These are phyloP conservation scores for Varanus salvator DNA, from an alignment of 2,113 vertebrate species.

Conservation along the genomic window DNA sequence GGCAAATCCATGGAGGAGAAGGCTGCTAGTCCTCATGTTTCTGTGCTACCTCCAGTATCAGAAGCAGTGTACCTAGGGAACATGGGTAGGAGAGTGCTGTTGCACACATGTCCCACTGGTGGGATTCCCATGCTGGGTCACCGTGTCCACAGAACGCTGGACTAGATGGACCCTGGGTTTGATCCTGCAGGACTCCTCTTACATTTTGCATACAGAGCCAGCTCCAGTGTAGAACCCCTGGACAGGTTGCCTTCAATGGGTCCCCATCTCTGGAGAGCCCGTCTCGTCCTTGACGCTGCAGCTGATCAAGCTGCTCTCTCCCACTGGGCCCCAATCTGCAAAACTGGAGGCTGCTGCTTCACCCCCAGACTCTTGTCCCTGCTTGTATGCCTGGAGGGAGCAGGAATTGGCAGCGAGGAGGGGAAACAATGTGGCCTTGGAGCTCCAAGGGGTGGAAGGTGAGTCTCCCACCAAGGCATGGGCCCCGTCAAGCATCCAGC, in stretches of 20 bases:
- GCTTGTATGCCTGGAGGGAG: background rate
- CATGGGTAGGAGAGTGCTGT: too few relatives aligned
- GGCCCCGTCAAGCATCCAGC: background rate
- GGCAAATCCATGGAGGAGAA: too few relatives aligned
- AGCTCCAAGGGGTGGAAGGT: background rate
- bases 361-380: background rate
- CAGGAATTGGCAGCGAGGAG: background rate
- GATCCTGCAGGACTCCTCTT: too few relatives aligned
- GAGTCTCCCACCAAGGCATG: rapidly evolving
- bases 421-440: background rate
- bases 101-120: too few relatives aligned
- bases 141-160: too few relatives aligned
- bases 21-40: too few relatives aligned
- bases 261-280: background rate
- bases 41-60: too few relatives aligned
- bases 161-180: too few relatives aligned
- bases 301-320: background rate
- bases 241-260: background rate
- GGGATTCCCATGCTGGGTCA: too few relatives aligned
- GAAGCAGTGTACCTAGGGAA: too few relatives aligned
- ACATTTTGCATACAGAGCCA: too few relatives aligned
- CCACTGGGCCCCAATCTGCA: background rate
- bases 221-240: background rate
- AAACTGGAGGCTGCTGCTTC: background rate
- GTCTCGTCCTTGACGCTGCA: background rate